A percentile compares a stretch with the other conserved stretches of the same genome.
Conservation (phyloP, 2,888 invertebrate species). For the Sinotaia quadrata region DNA sequence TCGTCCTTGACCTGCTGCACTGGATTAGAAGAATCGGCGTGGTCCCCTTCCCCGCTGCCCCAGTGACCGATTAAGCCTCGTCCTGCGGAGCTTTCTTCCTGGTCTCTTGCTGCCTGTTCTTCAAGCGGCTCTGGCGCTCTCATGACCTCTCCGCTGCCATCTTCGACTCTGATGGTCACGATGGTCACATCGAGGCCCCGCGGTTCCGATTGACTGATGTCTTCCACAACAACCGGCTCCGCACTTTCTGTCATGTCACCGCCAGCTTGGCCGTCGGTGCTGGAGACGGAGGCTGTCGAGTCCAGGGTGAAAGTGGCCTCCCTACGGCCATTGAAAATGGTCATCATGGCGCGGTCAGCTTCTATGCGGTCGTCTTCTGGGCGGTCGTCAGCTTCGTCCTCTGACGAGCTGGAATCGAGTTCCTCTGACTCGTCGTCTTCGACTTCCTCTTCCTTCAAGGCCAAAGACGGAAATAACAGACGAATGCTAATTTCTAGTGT, state of each 20-base stretch:
- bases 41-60: slow-evolving; percentile 2
- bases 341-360: slow-evolving; percentile 34
- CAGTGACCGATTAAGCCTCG: neutral
- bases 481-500: no score
- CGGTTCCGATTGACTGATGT: slow-evolving; percentile 12
- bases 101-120: slow-evolving; percentile 1
- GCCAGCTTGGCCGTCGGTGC: neutral
- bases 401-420: neutral
- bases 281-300: neutral
- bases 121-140: slow-evolving; percentile 1
- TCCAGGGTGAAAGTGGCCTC: neutral
- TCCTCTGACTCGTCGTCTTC: slow-evolving; percentile 12
- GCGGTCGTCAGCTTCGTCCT: slow-evolving; percentile 19
- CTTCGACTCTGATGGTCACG: neutral
- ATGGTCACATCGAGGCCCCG: neutral
- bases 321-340: neutral
- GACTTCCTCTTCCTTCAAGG: slow-evolving; percentile 7
- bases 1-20: neutral
- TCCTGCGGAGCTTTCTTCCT: slow-evolving; percentile 2
- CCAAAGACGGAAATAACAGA: neutral
- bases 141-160: neutral
- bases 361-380: slow-evolving; percentile 49
- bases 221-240: neutral
- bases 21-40: neutral
- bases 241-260: slow-evolving; percentile 24